Evolutionary conservation across 2,113 vertebrate genomes (phyloP), one percentile per base, ranked within the genome.

Genomic region (Trinectes maculatus): DNA sequence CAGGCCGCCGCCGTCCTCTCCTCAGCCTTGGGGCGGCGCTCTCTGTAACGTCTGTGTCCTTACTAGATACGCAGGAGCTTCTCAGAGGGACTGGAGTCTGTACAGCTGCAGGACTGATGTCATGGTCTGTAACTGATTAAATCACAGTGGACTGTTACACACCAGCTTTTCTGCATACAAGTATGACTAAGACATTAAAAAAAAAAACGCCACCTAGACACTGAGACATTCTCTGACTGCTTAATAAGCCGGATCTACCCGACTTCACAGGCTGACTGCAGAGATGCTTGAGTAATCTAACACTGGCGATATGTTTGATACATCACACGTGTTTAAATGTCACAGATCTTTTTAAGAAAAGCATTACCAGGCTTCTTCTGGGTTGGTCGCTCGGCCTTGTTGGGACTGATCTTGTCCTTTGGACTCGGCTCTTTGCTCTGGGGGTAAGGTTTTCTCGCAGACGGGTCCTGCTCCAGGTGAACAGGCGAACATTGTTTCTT

Each of bases 1-100:
- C 93, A 0, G 84, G 79, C 36, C 90, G 83, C 61, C 91, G 85
- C 0, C 91, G 87, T 0, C 91, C 90, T 78, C 92, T 86, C 73
- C 92, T 90, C 48, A 89, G 88, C 44, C 90, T 80, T 1, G 90
- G 89, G 49, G 84, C 80, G 74, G 78, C 60, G 53, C 67, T 71
- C 44, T 89, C 89, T 0, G 67, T 62, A 6, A 67, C 6, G 4
- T 86, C 83, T 1, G 66, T 29, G 53, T 91, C 87, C 57, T 89
- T 90, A 29, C 55, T 56, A 29, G 77, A 36, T 60, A 60, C 9
- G 8, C 51, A 52, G 8, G 78, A 48, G 60, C 79, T 79, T 24
- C 18, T 71, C 43, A 79, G 55, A 31, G 74, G 68, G 3, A n/a
- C 52, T 1, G 80, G 60, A 39, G 75, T 65, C 73, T 87, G 83